Base-by-base conservation (phyloP, 2,797 vertebrate species). In the Pipistrellus nathusii region DNA sequence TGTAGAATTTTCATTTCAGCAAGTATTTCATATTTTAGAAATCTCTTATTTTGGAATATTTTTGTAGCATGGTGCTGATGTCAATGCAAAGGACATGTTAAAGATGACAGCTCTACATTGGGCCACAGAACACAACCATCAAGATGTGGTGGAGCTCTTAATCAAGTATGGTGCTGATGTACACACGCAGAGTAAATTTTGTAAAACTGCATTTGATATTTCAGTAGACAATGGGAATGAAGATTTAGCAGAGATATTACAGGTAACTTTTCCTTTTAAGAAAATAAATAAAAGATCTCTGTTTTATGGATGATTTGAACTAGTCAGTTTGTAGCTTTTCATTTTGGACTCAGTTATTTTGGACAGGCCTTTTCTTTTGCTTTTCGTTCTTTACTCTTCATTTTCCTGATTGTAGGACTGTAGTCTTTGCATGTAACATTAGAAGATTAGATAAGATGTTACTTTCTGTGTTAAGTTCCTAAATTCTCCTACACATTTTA, bases 21-120 rank as follows among this genome's bases (percentile, higher is more conserved):
- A 55, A 71, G 41, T 55, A 85, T 85, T 92, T 85, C 44, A 4
- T 64, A 80, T 72, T 83, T 96, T 78, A 69, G 21, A 85, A 85
- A 71, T 92, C 27, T 78, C 57, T 94, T 89, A 93, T 66, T 96
- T 94, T 96, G 85, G 53, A 96, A 93, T 94, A 41, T 96, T 68
- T 97, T 97, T 98, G 76, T 96, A 99, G 99, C 99, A 99, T 21
- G 98, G 99, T 55, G 99, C 99, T 77, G 99, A 99, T 82, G 98
- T 99, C 93, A 99, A 99, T 68, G 99, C 99, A 0, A 99, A 99
- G 97, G 99, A 99, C 97, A 99, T 99, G 99, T 97, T 99, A 96
- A 99, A 99, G 98, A 99, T 99, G 99, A 99, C 98, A 57, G 99
- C 99, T 30, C 98, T 99, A 93, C 99, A 99, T 95, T 99, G 99